These are phyloP conservation scores for Sturnira hondurensis DNA, from an alignment of 2,113 vertebrate species.

Conservation along the genomic window DNA sequence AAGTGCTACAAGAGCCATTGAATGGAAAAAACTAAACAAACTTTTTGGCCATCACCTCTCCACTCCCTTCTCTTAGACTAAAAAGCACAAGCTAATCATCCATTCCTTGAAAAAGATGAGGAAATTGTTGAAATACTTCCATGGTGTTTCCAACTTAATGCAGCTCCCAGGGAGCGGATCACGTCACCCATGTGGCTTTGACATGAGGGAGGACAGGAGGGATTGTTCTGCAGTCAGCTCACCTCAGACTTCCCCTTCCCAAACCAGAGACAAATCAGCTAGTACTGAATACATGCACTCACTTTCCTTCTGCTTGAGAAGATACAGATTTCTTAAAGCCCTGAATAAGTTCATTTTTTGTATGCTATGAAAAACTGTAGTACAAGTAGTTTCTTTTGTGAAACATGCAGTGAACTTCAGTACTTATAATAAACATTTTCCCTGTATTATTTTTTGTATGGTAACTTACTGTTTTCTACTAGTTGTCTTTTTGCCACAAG, in stretches of 20 bases:
- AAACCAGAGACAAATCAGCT: background rate
- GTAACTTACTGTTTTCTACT: constrained; percentile 56
- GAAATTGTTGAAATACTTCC: background rate
- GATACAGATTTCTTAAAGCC: background rate
- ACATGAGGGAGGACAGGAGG: background rate
- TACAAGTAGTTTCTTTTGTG: constrained; percentile 34
- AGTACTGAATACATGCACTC: background rate
- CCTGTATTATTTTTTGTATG: constrained; percentile 29
- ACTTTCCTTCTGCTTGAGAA: background rate
- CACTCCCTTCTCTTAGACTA: background rate
- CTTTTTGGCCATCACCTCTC: too few species aligned
- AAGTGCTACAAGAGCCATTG: too few species aligned
- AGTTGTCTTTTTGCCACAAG: constrained; percentile 52
- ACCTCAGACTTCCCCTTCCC: background rate
- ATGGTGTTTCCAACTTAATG: background rate
- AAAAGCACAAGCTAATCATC: background rate
- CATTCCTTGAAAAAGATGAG: background rate
- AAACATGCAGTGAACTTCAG: constrained; percentile 38
- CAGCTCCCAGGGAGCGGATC: background rate
- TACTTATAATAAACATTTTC: constrained; percentile 44
- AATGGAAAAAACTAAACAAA: too few species aligned
- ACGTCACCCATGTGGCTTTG: background rate
- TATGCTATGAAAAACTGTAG: constrained; percentile 46
- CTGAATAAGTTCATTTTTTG: constrained; percentile 33
- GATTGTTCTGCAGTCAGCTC: background rate